Evolutionary conservation across 2,113 vertebrate genomes (phyloP).

Genomic region (Oryctolagus cuniculus): mOryCun1.1 NC_091432.1:152482001-152482500

Average conservation of each 20-base stretch:
- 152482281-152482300: not conserved
- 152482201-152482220: not conserved
- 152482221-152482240: slow-evolving; percentile 7
- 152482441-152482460: not conserved
- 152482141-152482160: not conserved
- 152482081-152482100: not conserved
- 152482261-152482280: not conserved
- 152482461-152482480: not conserved
- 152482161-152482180: not conserved
- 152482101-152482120: not conserved
- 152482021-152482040: not conserved
- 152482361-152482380: not conserved
- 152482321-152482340: not conserved
- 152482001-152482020: not conserved
- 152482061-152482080: not conserved
- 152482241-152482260: not conserved
- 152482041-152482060: not conserved
- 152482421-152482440: not conserved
- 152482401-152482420: not conserved
- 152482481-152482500: not conserved
- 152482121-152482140: not conserved
- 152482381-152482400: not conserved
- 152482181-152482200: not conserved
- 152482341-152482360: not conserved
- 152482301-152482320: not conserved